phyloP scores from a whole-genome alignment of 2,113 vertebrate genomes.

The Antechinus stuartii region DNA sequence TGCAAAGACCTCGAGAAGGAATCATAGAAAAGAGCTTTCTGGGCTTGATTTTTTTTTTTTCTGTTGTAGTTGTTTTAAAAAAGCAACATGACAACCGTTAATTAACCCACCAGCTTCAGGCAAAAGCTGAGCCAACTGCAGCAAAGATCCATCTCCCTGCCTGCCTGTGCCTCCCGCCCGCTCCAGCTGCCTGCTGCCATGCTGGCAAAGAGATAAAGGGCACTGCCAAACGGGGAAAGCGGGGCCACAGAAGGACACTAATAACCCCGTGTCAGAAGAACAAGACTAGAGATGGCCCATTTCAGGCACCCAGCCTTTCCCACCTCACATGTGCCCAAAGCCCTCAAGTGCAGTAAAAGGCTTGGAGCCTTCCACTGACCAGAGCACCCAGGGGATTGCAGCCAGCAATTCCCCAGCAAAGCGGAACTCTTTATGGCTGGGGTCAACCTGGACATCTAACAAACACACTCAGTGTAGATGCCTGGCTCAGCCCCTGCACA shows the following conservation, averaged over 20 bases:
- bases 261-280: neutral
- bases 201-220: neutral
- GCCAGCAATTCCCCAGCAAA: neutral
- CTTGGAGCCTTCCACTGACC: neutral
- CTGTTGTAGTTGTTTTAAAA: constrained; percentile 31
- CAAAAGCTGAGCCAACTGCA: neutral
- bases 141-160: neutral
- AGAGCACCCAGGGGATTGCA: neutral
- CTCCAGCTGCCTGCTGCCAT: neutral
- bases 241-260: neutral
- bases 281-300: too few species aligned
- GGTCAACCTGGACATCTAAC: neutral
- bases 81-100: constrained; percentile 33
- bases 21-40: neutral
- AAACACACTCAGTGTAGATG: neutral
- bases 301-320: neutral
- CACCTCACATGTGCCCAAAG: neutral
- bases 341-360: neutral
- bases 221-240: neutral
- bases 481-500: neutral
- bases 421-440: neutral
- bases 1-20: neutral
- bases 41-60: neutral
- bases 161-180: neutral
- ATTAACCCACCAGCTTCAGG: neutral